Evolutionary conservation across 2,113 vertebrate genomes (phyloP).

Genomic region (Pollachius pollachius): DNA sequence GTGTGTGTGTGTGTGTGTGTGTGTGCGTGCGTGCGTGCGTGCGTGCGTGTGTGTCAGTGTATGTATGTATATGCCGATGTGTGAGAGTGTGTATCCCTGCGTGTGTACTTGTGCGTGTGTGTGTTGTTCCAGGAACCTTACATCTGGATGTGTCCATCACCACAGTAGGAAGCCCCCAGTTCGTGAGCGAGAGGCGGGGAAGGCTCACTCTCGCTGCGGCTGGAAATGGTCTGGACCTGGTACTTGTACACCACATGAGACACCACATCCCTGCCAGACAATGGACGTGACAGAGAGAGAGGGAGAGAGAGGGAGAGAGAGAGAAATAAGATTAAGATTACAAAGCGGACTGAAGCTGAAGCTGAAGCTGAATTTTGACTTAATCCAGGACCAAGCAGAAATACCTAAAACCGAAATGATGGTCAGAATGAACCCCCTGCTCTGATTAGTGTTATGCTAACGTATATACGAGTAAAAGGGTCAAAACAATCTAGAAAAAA

Average conservation of each 20-base stretch:
- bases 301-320: neutral
- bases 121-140: constrained; percentile 51
- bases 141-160: constrained; percentile 92
- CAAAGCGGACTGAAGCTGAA: too few relatives aligned
- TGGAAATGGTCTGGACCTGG: constrained; percentile 80
- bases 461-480: too few relatives aligned
- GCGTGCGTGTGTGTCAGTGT: neutral
- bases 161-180: constrained; percentile 88
- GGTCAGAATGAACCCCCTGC: too few relatives aligned
- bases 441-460: too few relatives aligned
- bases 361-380: too few relatives aligned
- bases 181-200: constrained; percentile 81
- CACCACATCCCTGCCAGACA: constrained; percentile 78
- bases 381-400: too few relatives aligned
- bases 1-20: neutral
- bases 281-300: constrained; percentile 19
- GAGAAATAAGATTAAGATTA: too few relatives aligned
- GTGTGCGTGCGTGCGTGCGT: neutral
- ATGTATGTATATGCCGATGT: neutral
- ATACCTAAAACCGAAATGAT: too few relatives aligned
- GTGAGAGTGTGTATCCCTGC: neutral
- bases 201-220: constrained; percentile 81
- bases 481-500: too few relatives aligned
- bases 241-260: constrained; percentile 80
- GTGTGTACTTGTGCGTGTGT: neutral